phyloP scores from a whole-genome alignment of 2,888 invertebrate species.

The Lamproptera curius region DNA sequence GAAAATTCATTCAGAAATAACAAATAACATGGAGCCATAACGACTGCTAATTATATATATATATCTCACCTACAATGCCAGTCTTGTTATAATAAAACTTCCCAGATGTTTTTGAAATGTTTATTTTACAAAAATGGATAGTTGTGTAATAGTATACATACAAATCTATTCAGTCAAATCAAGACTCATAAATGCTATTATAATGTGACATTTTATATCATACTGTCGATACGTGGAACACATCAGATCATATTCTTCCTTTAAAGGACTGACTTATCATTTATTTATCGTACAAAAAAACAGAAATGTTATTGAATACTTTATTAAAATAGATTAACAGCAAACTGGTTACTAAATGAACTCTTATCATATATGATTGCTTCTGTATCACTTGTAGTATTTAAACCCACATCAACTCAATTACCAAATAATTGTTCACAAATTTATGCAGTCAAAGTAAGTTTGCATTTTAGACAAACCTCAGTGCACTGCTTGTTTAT shows the following conservation, averaged over 20 bases:
- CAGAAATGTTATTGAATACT: slow-evolving; percentile 39
- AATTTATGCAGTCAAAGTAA: slow-evolving; percentile 37
- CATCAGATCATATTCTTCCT: slow-evolving; percentile 45
- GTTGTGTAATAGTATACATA: slow-evolving; percentile 51
- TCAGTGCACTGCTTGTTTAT: slow-evolving; percentile 59
- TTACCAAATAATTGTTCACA: slow-evolving; percentile 43
- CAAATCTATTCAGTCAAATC: slow-evolving; percentile 67
- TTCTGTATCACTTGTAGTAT: slow-evolving; percentile 51
- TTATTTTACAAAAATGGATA: slow-evolving; percentile 69
- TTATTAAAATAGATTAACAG: slow-evolving; percentile 15
- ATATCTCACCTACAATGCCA: no score
- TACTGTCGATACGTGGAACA: slow-evolving; percentile 30
- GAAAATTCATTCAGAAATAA: no score
- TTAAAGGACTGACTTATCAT: slow-evolving; percentile 28
- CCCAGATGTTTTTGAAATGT: slow-evolving; percentile 45
- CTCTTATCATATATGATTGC: slow-evolving; percentile 40
- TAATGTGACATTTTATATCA: slow-evolving; percentile 40
- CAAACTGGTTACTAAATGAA: slow-evolving; percentile 10
- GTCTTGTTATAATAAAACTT: slow-evolving; percentile 18
- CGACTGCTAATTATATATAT: background rate
- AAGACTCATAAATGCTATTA: slow-evolving; percentile 60
- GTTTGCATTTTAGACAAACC: slow-evolving; percentile 29
- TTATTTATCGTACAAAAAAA: slow-evolving; percentile 36
- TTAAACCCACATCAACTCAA: slow-evolving; percentile 45
- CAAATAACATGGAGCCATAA: background rate